Evolutionary conservation across 92 coral and sea anemone species (phyloP).

Genomic region (Actinernus sp.): DNA sequence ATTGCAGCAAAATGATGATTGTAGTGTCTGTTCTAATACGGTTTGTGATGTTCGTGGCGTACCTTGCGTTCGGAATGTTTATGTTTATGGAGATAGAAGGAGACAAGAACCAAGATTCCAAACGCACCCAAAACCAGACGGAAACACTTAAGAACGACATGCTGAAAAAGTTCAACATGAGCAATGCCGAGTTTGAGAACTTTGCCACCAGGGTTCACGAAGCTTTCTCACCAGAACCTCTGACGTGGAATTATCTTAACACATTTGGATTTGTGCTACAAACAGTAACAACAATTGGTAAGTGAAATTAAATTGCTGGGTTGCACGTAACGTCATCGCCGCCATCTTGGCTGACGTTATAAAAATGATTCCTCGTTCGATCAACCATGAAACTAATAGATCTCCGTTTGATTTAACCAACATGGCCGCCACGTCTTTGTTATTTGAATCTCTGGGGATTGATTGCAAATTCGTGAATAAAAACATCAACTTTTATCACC

Average conservation of each 20-base stretch:
- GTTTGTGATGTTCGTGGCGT: slow-evolving; percentile 1
- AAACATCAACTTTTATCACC: not conserved
- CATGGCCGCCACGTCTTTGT: too few species aligned
- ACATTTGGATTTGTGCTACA: slow-evolving; percentile 18
- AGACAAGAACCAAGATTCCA: slow-evolving; percentile 1
- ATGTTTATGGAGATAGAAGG: slow-evolving; percentile 27
- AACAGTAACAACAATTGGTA: slow-evolving; percentile 40
- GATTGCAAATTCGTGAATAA: not conserved
- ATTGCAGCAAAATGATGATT: too few species aligned
- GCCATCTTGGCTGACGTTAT: too few species aligned
- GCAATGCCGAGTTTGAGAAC: slow-evolving; percentile 2
- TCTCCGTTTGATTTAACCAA: too few species aligned
- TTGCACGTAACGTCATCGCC: too few species aligned
- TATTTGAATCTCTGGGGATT: too few species aligned
- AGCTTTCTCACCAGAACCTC: slow-evolving; percentile 2
- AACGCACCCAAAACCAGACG: slow-evolving; percentile 3
- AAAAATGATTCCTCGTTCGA: too few species aligned
- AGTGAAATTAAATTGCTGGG: too few species aligned
- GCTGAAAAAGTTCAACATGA: slow-evolving; percentile 11
- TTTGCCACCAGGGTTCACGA: slow-evolving; percentile 2
- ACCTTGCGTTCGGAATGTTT: slow-evolving; percentile 26
- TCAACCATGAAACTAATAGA: too few species aligned
- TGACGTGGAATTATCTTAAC: slow-evolving; percentile 6
- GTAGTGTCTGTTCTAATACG: too few species aligned
- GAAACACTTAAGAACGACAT: not conserved